A percentile compares a stretch with the other conserved stretches of the same genome.
Evolutionary conservation across 1,140 invertebrate genomes (phyloP).

Genomic region (Temnothorax nylanderi): DNA sequence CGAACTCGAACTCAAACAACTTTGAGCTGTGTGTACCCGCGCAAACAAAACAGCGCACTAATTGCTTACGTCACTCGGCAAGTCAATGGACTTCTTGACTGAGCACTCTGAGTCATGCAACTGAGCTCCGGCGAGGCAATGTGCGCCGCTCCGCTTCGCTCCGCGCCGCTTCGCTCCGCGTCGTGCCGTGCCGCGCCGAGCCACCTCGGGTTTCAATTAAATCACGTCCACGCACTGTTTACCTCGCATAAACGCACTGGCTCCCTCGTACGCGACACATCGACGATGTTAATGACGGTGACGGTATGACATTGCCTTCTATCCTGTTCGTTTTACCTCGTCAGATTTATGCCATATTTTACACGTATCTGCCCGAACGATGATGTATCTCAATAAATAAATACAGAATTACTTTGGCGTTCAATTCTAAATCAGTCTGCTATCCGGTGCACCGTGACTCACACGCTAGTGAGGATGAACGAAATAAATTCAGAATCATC

Average conservation of each 20-base stretch:
- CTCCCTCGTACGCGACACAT: constrained; percentile 55
- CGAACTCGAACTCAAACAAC: constrained; percentile 81
- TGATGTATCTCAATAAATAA: neutral
- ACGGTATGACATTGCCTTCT: constrained; percentile 22
- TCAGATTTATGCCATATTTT: neutral
- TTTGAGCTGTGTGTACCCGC: constrained; percentile 80
- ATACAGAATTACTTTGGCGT: neutral
- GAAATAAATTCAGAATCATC: constrained; percentile 29
- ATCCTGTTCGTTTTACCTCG: constrained; percentile 6
- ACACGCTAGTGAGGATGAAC: neutral
- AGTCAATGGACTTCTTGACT: constrained; percentile 81
- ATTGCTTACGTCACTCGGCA: constrained; percentile 84
- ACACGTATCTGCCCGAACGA: neutral
- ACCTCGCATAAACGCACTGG: constrained; percentile 74
- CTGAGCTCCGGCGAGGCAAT: constrained; percentile 58
- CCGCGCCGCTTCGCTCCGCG: constrained; percentile 9
- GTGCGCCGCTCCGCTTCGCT: constrained; percentile 20
- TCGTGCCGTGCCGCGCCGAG: constrained; percentile 19
- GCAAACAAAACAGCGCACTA: constrained; percentile 84
- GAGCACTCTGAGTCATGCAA: constrained; percentile 77
- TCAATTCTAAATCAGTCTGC: neutral
- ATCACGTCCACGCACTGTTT: constrained; percentile 79
- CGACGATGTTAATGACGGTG: constrained; percentile 66
- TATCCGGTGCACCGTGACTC: neutral
- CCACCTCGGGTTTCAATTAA: constrained; percentile 76